Conservation (phyloP, 2,797 vertebrate species). For the Syndactyla subalaris region DNA sequence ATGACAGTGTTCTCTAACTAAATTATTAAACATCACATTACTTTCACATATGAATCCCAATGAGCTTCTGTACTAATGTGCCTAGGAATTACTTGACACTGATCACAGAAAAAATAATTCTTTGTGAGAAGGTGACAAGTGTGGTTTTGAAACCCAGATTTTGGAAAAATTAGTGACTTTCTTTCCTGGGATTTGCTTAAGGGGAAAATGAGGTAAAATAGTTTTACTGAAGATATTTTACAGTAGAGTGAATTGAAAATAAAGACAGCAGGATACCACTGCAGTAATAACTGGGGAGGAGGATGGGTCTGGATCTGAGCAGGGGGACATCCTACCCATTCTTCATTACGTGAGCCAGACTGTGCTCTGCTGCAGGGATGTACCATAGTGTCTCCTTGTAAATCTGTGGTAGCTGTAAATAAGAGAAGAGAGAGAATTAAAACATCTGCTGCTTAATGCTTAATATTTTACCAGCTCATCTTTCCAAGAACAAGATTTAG, state of each 20-base stretch:
- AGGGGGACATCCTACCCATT: background rate
- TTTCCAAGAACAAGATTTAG: conserved; percentile 10
- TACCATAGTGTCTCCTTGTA: background rate
- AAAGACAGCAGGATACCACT: background rate
- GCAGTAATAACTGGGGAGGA: background rate
- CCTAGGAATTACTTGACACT: conserved; percentile 4
- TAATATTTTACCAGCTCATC: background rate
- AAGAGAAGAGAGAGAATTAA: background rate
- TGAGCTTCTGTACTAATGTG: background rate
- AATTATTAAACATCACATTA: conserved; percentile 41
- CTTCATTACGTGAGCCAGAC: background rate
- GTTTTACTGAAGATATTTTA: background rate
- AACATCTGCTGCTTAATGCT: background rate
- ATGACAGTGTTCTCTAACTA: conserved; percentile 4
- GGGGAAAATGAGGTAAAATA: background rate
- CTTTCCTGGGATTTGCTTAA: background rate
- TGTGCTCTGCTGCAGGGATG: background rate
- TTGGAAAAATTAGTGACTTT: conserved; percentile 1
- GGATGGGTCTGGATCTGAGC: background rate
- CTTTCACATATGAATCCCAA: conserved; percentile 7
- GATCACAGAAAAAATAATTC: background rate
- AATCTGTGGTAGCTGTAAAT: background rate
- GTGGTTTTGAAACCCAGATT: conserved; percentile 11
- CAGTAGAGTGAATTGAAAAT: background rate
- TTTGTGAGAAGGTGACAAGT: background rate